These are phyloP conservation scores for Heterodera filipjevi DNA, from an alignment of 2,888 invertebrate genomes.

Conservation along the genomic window DNA sequence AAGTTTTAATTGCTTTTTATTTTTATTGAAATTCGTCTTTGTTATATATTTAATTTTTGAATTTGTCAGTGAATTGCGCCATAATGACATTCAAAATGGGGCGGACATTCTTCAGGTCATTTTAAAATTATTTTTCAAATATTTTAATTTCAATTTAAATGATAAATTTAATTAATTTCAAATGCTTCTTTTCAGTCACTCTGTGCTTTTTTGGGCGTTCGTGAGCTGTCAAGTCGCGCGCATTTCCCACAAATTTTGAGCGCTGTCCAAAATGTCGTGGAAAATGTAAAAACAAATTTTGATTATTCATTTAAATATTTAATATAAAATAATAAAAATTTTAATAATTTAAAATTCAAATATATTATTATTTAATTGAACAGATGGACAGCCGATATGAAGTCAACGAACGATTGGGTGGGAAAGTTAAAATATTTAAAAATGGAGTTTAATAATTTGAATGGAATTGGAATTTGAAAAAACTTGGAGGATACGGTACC, in stretches of 20 bases:
- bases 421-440: neutral
- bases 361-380: conserved; percentile 15
- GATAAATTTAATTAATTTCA: neutral
- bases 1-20: no score
- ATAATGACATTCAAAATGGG: conserved; percentile 54
- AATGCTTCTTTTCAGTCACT: conserved; percentile 46
- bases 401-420: conserved; percentile 49
- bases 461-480: no score
- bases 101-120: conserved; percentile 49
- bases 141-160: neutral
- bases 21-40: no score
- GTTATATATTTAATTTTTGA: neutral
- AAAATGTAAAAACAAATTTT: conserved; percentile 38
- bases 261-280: conserved; percentile 48
- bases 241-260: conserved; percentile 49
- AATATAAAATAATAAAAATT: neutral
- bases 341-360: neutral
- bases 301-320: neutral
- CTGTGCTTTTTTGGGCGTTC: conserved; percentile 44
- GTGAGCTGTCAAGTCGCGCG: conserved; percentile 46
- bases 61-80: conserved; percentile 37
- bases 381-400: conserved; percentile 58
- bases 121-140: neutral
- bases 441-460: no score
- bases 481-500: no score